These are phyloP conservation scores for Cinclus mexicanus DNA, from an alignment of 2,113 vertebrate species.

Conservation along the genomic window DNA sequence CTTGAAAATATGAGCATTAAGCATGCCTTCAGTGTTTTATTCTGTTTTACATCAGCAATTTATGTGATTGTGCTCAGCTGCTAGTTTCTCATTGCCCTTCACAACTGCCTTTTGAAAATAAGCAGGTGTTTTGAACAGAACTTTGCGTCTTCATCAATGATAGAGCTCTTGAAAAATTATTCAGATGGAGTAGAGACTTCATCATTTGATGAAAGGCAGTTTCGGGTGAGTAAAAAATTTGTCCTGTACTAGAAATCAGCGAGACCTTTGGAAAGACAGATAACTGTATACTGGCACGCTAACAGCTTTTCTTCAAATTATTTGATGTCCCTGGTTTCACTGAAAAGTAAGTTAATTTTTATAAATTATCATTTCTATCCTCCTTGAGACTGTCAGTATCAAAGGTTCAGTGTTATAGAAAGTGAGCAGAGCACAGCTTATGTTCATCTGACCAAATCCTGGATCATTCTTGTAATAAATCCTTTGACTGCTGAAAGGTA, in stretches of 20 bases:
- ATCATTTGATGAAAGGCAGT: neutral
- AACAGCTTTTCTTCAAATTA: neutral
- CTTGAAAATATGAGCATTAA: neutral
- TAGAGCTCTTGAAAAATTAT: neutral
- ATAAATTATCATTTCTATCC: neutral
- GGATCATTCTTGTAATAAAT: neutral
- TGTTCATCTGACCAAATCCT: neutral
- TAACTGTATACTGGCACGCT: neutral
- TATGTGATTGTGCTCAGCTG: neutral
- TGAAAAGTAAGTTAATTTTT: neutral
- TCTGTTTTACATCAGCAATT: neutral
- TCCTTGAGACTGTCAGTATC: neutral
- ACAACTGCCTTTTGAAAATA: neutral
- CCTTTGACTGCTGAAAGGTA: neutral
- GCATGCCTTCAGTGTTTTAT: neutral
- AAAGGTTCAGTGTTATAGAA: rapidly evolving
- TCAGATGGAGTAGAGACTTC: neutral
- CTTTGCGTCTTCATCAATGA: neutral
- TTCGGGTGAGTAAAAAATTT: neutral
- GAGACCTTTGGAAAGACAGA: neutral
- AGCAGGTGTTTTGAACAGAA: neutral
- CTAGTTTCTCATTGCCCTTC: neutral
- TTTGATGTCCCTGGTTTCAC: neutral
- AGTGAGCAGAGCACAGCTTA: neutral
- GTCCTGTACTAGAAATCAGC: neutral